Evolutionary conservation across 2,113 vertebrate species (phyloP), one percentile per base, ranked within the genome.

Genomic region (Phrynosoma blainvillii): DNA sequence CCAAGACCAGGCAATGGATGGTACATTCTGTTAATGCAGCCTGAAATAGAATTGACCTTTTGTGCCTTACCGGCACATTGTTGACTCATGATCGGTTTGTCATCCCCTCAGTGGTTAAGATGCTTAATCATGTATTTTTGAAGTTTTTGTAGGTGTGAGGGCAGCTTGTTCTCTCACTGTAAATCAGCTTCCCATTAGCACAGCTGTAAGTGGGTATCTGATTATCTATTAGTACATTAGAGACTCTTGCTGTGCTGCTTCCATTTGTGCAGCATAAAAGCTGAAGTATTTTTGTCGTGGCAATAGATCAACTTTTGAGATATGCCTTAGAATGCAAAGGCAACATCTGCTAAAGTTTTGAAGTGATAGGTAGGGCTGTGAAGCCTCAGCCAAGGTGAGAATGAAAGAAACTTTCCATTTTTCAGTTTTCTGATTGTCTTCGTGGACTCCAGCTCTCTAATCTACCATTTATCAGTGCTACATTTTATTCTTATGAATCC

Each of bases 11-110:
- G 42, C 80, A 54, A 3, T 66, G 59, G 27, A 47, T 42, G 54
- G 79, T 66, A 75, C 80, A 79, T 88, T 77, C 27, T 77, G 59
- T 68, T 77, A 88, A 68, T 68, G 73, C 40, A 68, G 74, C 80
- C 73, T 78, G 81, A 88, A 88, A 88, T 88, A 88, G 87, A 88
- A 88, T 54, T 70, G 87, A 88, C 81, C 74, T 88, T 83, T 83
- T 40, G 42, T 40, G 73, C 73, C 62, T 88, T 81, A 11, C 20
- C 25, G 11, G 66, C 74, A 56, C 42, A 78, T 78, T 83, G 80
- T 84, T 88, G 87, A 88, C 80, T 84, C 87, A 88, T 18, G n/a
- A 82, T 68, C 65, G 47, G 80, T 77, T 88, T 83, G 62, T 88
- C 87, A 88, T 88, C 74, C 87, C 32, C 47, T 36, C 71, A 83